phyloP scores from a whole-genome alignment of 2,113 vertebrate genomes.

The Pontoporia blainvillei region DNA sequence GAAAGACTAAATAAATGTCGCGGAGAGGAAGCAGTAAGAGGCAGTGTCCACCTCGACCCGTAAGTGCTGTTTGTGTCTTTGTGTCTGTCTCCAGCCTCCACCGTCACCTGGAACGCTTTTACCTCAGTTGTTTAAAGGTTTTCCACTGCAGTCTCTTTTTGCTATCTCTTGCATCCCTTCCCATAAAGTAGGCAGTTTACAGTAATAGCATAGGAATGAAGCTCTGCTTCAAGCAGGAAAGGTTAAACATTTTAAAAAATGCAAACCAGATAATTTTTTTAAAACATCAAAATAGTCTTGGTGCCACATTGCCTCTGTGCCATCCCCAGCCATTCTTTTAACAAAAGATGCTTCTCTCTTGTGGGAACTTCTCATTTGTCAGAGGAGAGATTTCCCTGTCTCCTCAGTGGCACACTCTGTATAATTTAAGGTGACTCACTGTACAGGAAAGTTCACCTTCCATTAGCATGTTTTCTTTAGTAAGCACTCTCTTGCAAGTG shows the following conservation, averaged over 20 bases:
- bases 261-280: constrained; percentile 81
- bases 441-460: constrained; percentile 85
- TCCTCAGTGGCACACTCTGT: constrained; percentile 73
- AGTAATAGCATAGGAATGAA: constrained; percentile 48
- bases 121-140: constrained; percentile 4
- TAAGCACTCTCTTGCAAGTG: constrained; percentile 87
- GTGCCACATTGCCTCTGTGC: constrained; percentile 64
- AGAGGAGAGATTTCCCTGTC: constrained; percentile 79
- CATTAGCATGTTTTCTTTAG: constrained; percentile 89
- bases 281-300: constrained; percentile 75
- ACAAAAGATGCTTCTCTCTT: constrained; percentile 75
- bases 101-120: constrained; percentile 32
- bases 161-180: constrained; percentile 32
- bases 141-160: constrained; percentile 44
- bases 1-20: constrained; percentile 34
- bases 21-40: neutral
- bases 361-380: constrained; percentile 76
- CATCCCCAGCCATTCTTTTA: constrained; percentile 67
- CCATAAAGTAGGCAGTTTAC: constrained; percentile 56
- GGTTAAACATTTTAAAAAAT: constrained; percentile 81
- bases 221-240: constrained; percentile 61
- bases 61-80: constrained; percentile 36
- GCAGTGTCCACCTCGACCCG: neutral
- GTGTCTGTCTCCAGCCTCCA: neutral
- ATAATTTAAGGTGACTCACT: constrained; percentile 87